Evolutionary conservation across 2,888 invertebrate species (phyloP).

Genomic region (Brenthis hecate): DNA sequence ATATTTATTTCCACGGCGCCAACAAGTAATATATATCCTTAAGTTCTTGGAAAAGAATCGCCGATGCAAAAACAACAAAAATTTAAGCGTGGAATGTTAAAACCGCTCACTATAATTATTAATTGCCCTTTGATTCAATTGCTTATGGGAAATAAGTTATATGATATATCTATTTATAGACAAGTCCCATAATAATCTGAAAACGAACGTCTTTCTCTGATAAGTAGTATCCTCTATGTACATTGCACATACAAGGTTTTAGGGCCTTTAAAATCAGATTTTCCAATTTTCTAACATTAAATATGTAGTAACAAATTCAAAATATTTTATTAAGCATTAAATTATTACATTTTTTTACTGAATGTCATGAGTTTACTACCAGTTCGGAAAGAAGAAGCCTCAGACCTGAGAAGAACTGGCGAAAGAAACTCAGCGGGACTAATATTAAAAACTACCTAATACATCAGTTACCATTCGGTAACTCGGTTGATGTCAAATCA

Average conservation of each 20-base stretch:
- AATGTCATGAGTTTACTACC: too few relatives aligned
- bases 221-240: slow-evolving; percentile 9
- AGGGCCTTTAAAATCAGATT: slow-evolving; percentile 6
- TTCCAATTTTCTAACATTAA: not conserved
- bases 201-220: slow-evolving; percentile 2
- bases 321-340: too few relatives aligned
- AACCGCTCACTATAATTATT: slow-evolving; percentile 7
- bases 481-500: slow-evolving; percentile 18
- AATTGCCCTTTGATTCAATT: slow-evolving; percentile 3
- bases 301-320: too few relatives aligned
- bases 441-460: not conserved
- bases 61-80: slow-evolving; percentile 18
- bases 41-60: slow-evolving; percentile 19
- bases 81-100: slow-evolving; percentile 21
- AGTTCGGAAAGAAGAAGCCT: too few relatives aligned
- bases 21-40: too few relatives aligned
- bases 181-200: slow-evolving; percentile 5
- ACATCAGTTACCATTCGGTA: slow-evolving; percentile 16
- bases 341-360: too few relatives aligned
- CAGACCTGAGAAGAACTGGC: too few relatives aligned
- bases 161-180: not conserved
- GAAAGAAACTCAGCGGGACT: too few relatives aligned
- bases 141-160: slow-evolving; percentile 9
- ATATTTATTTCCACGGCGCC: too few relatives aligned
- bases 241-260: slow-evolving; percentile 8